These are phyloP conservation scores for Ellobium chinense DNA, from an alignment of 2,888 invertebrate genomes.

Conservation along the genomic window DNA sequence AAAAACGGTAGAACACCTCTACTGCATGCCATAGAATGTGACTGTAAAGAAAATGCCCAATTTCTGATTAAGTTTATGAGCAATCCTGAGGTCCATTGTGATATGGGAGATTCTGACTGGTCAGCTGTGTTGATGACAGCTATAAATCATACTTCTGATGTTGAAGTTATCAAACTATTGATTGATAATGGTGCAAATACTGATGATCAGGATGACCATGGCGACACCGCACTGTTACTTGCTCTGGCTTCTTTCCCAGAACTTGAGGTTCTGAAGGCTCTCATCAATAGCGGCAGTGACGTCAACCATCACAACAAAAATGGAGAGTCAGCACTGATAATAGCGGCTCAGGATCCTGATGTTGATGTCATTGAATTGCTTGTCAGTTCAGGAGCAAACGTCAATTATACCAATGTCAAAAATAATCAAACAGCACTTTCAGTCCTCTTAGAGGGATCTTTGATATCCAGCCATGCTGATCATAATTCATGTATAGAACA, in stretches of 20 bases:
- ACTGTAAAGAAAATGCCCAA: neutral
- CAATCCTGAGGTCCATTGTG: neutral
- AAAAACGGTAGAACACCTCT: neutral
- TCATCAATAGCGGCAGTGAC: neutral
- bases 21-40: neutral
- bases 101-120: neutral
- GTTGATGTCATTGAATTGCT: no score
- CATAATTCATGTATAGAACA: no score
- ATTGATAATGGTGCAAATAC: neutral
- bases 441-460: no score
- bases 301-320: conserved; percentile 10
- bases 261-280: neutral
- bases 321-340: neutral
- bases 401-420: no score
- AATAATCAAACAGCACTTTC: no score
- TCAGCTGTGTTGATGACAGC: neutral
- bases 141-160: neutral
- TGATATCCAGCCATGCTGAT: no score
- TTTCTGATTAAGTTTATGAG: neutral
- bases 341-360: no score
- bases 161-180: neutral
- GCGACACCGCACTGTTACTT: neutral
- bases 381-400: no score
- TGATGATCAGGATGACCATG: neutral
- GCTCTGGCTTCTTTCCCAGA: neutral